Conservation (phyloP, 2,797 vertebrate species). For the Enteromius mattozi region DNA sequence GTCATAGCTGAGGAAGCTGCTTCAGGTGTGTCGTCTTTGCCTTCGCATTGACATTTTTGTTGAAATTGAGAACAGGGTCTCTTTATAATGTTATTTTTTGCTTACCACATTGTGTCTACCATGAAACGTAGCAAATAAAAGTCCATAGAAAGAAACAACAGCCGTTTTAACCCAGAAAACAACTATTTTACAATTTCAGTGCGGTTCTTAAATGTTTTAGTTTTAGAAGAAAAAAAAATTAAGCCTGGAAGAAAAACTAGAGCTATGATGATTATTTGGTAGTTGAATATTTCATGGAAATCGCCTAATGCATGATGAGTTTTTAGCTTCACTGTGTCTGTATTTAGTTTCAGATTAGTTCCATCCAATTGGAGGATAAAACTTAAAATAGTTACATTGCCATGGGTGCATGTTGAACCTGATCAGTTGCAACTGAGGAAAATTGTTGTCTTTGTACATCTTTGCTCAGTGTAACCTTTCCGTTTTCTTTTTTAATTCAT, state of each 20-base stretch:
- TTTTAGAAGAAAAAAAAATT: too few relatives aligned
- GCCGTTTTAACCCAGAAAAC: neutral
- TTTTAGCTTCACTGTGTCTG: neutral
- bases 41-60: neutral
- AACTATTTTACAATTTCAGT: neutral
- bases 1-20: neutral
- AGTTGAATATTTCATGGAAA: neutral
- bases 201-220: neutral
- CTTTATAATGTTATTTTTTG: neutral
- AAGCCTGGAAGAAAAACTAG: neutral
- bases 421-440: neutral
- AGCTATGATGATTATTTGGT: neutral
- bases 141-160: neutral
- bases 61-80: neutral
- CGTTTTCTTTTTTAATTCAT: conserved; percentile 9
- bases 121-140: neutral
- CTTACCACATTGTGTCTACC: neutral
- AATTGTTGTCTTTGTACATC: neutral
- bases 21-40: neutral
- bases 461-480: neutral
- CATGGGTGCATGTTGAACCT: neutral
- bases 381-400: neutral
- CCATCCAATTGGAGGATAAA: neutral
- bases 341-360: neutral
- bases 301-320: neutral